Evolutionary conservation across 2,888 invertebrate genomes (phyloP), one percentile per base, ranked within the genome.

Genomic region (Chaitophorus viminalis): DNA sequence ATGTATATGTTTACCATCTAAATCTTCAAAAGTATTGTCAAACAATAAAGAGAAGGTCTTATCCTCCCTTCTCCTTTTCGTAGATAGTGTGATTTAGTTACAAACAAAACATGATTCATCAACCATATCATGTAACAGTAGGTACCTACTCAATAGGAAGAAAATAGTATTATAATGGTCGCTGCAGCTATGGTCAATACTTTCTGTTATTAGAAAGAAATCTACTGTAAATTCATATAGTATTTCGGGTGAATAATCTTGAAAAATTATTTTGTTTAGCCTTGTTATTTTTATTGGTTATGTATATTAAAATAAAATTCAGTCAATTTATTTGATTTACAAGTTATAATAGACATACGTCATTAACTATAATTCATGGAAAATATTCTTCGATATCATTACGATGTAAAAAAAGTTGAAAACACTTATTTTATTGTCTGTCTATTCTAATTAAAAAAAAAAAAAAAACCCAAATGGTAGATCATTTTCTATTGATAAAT

Each of bases 221-320:
- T 4, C 3, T 46, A 21, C n/a, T 36, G 78, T 36, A 78, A 54
- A 52, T 25, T n/a, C 11, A 78, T 18, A 25, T 33, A 46, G n/a
- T 77, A 31, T 77, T 77, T 29, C 46, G 60, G 6, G 9, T 36
- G 18, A 79, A 36, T 79, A 79, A 65, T 60, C n/a, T 54, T 65
- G 25, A 79, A 17, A 33, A 65, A 21, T 33, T 33, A 3, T 3
- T 72, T 46, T 21, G 31, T 52, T 46, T 70, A 82, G 70, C 70
- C 31, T 82, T 31, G 29, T 82, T 82, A 82, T 82, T 82, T 70
- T 82, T 68, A 70, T 65, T 54, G 9, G 31, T 54, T 25, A 6
- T 52, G 31, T 31, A 52, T 46, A 14, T 3, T 36, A 46, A 14
- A 46, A 54, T 18, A 54, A 60, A 46, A 77, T 4, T 0, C 5